Percentiles rank a stretch among this genome's conserved stretches.
These are phyloP conservation scores for Tokudaia tokunoshimensis DNA, from an alignment of 2,797 vertebrate genomes.

Conservation along the genomic window DNA sequence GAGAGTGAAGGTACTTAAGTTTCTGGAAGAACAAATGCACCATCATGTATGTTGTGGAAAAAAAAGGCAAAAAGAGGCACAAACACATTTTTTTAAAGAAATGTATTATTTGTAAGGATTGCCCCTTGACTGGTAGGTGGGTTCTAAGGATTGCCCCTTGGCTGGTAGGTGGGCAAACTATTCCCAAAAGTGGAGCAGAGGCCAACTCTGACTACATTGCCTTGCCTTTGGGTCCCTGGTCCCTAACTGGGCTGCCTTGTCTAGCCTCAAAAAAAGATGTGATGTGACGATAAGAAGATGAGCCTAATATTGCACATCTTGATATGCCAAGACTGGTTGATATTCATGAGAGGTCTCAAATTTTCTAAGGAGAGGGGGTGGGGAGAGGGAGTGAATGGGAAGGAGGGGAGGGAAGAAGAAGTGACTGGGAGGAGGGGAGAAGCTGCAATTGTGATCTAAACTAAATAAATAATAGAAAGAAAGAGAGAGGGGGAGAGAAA, in stretches of 20 bases:
- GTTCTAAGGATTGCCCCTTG: not conserved
- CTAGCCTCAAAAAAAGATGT: not conserved
- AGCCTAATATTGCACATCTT: not conserved
- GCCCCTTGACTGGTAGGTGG: not conserved
- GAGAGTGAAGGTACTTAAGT: not conserved
- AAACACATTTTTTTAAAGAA: not conserved
- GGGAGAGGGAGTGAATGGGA: not conserved
- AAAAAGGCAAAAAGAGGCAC: not conserved
- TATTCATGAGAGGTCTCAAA: not conserved
- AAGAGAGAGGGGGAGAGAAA: no score
- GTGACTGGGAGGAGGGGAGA: not conserved
- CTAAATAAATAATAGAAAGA: not conserved
- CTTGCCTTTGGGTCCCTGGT: not conserved
- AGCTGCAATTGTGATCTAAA: not conserved
- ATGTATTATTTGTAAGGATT: not conserved
- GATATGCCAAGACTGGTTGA: not conserved
- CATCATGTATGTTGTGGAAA: not conserved
- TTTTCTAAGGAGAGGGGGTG: not conserved
- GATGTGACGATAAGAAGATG: not conserved
- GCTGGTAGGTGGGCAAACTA: not conserved
- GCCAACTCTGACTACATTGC: not conserved
- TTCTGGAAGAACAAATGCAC: not conserved
- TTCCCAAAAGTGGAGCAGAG: not conserved
- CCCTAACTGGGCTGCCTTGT: not conserved
- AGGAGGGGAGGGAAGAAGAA: not conserved